These are phyloP conservation scores for Tricholaema leucomelas DNA, from an alignment of 2,113 vertebrate species.

Conservation along the genomic window DNA sequence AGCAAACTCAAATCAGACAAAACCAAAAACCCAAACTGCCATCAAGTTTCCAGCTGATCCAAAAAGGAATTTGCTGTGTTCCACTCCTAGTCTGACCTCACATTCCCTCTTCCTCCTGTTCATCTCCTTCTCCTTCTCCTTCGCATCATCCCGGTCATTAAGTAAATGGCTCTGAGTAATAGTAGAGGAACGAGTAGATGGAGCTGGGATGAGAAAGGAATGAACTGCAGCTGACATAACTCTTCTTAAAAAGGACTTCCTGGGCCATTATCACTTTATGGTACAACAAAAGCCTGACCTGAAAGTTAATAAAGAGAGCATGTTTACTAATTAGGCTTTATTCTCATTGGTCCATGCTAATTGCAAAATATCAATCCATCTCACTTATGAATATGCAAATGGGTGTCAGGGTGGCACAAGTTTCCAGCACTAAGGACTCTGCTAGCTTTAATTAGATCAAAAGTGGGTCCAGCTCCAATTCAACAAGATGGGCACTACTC, in stretches of 20 bases:
- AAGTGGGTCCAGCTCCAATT: conserved; percentile 73
- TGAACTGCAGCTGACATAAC: conserved; percentile 15
- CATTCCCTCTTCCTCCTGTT: background rate
- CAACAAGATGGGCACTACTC: conserved; percentile 72
- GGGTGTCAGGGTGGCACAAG: conserved; percentile 70
- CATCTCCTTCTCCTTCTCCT: background rate
- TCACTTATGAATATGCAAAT: conserved; percentile 82
- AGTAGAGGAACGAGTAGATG: conserved; percentile 1
- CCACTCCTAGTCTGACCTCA: background rate
- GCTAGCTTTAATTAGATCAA: conserved; percentile 81
- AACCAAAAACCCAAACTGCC: background rate
- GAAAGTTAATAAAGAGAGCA: conserved; percentile 80
- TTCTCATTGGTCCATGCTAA: conserved; percentile 78
- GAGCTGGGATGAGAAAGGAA: conserved; percentile 28
- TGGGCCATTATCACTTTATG: conserved; percentile 71
- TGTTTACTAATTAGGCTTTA: conserved; percentile 82
- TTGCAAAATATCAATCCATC: conserved; percentile 80
- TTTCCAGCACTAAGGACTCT: conserved; percentile 69
- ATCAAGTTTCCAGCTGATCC: background rate
- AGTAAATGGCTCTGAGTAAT: background rate
- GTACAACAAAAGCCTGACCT: conserved; percentile 73
- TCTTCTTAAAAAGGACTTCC: conserved; percentile 33
- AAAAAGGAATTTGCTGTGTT: background rate
- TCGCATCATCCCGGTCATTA: background rate
- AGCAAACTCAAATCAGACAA: background rate